These are phyloP conservation scores for Gambusia affinis DNA, from an alignment of 2,113 vertebrate genomes.

Conservation along the genomic window DNA sequence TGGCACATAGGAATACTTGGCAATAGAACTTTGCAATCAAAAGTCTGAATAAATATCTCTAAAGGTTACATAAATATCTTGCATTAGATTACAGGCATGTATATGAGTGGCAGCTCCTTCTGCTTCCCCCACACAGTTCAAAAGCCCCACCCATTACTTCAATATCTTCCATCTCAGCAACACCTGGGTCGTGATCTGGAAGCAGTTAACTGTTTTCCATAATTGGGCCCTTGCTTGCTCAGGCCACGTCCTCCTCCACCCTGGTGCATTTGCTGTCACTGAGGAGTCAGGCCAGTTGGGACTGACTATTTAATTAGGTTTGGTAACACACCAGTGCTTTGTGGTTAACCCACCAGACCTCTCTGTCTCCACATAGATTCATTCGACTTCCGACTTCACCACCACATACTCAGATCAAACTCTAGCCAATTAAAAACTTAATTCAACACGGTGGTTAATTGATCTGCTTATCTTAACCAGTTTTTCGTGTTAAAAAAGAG, in stretches of 20 bases:
- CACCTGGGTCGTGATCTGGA: slow-evolving; percentile 56
- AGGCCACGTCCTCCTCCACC: slow-evolving; percentile 8
- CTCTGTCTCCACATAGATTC: slow-evolving; percentile 59
- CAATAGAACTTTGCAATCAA: not conserved
- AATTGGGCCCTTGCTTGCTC: slow-evolving; percentile 36
- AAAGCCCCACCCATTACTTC: not conserved
- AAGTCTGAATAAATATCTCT: not conserved
- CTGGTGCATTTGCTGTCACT: slow-evolving; percentile 36
- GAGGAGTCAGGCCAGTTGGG: slow-evolving; percentile 53
- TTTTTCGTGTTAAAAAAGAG: slow-evolving; percentile 13
- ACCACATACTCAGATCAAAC: slow-evolving; percentile 43
- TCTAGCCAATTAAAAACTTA: slow-evolving; percentile 84
- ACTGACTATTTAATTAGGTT: slow-evolving; percentile 76
- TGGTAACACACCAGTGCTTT: slow-evolving; percentile 74
- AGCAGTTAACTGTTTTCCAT: slow-evolving; percentile 56
- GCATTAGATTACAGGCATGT: not conserved
- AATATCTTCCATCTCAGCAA: slow-evolving; percentile 19
- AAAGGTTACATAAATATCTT: not conserved
- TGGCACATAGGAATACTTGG: slow-evolving; percentile 4
- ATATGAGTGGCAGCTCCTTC: not conserved
- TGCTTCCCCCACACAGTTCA: not conserved
- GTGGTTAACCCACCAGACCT: slow-evolving; percentile 68
- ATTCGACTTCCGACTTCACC: slow-evolving; percentile 43
- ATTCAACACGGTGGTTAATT: slow-evolving; percentile 81
- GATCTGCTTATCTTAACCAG: slow-evolving; percentile 77